These are phyloP conservation scores for Trochalopteron elliotii DNA, from an alignment of 2,113 vertebrate genomes.

Conservation along the genomic window DNA sequence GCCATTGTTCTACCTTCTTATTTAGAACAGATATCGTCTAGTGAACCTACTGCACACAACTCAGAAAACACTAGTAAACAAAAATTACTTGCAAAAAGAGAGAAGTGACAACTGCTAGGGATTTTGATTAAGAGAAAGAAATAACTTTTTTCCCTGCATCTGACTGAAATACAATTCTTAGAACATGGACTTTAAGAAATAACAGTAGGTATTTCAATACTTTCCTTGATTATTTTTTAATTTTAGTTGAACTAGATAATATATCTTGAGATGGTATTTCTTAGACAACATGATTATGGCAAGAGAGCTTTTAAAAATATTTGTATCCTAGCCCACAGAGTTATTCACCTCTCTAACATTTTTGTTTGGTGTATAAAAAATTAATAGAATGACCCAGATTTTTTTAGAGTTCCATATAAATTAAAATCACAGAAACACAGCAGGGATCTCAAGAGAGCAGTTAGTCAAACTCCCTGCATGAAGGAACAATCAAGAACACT, in stretches of 20 bases:
- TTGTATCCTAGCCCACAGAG: background rate
- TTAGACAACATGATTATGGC: background rate
- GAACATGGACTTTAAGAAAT: background rate
- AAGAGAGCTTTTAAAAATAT: background rate
- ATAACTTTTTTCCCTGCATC: background rate
- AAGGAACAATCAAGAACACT: background rate
- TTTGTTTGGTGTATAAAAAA: background rate
- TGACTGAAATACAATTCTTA: background rate
- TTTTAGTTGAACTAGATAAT: background rate
- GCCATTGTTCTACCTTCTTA: background rate
- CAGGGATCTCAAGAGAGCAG: background rate
- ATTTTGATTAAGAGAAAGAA: background rate
- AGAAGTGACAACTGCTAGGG: background rate
- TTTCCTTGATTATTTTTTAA: background rate
- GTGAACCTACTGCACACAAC: background rate
- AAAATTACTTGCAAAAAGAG: background rate
- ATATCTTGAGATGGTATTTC: background rate
- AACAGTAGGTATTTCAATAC: background rate
- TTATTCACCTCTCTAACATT: background rate
- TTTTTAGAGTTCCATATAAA: background rate
- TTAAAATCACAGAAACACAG: background rate
- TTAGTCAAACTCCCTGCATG: background rate
- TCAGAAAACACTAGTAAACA: background rate
- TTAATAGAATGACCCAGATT: background rate
- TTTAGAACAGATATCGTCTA: background rate